These are phyloP conservation scores for Manacus vitellinus DNA, from an alignment of 2,113 vertebrate genomes.

Conservation along the genomic window DNA sequence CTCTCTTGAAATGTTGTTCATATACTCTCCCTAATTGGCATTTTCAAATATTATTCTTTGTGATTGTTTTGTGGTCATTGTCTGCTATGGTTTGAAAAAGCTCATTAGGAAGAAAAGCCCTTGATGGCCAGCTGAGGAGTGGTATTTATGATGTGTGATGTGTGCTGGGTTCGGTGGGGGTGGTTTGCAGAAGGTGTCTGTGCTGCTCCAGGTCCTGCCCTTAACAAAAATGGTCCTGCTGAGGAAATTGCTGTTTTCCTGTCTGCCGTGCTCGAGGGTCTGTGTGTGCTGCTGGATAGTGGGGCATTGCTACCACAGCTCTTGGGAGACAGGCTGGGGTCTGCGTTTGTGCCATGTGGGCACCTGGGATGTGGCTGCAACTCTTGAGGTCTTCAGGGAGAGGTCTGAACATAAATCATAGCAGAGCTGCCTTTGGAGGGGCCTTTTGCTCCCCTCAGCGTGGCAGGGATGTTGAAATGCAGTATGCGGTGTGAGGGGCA, in stretches of 20 bases:
- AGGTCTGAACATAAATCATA: not conserved
- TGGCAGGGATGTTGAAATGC: not conserved
- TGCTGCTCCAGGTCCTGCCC: not conserved
- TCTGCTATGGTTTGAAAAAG: not conserved
- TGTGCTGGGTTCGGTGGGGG: not conserved
- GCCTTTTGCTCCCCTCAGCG: not conserved
- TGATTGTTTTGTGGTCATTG: not conserved
- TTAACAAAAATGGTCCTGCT: not conserved
- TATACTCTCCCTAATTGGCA: not conserved
- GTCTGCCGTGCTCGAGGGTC: not conserved
- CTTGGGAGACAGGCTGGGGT: not conserved
- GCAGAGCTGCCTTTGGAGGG: not conserved
- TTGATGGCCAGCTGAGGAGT: not conserved
- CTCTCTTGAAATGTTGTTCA: not conserved
- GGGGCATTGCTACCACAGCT: not conserved
- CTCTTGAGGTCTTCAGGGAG: not conserved
- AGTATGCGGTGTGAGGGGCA: accelerated
- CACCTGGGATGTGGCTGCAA: not conserved
- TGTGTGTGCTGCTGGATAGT: not conserved
- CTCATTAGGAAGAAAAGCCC: not conserved
- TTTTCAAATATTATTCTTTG: not conserved
- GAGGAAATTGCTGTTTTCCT: not conserved
- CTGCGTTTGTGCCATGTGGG: not conserved
- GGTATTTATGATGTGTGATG: not conserved
- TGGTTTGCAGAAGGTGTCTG: not conserved